A percentile compares a stretch with the other conserved stretches of the same genome.
Evolutionary conservation across 23 tunicate genomes (phyloP).

Genomic region (Aplidium turbinatum): DNA sequence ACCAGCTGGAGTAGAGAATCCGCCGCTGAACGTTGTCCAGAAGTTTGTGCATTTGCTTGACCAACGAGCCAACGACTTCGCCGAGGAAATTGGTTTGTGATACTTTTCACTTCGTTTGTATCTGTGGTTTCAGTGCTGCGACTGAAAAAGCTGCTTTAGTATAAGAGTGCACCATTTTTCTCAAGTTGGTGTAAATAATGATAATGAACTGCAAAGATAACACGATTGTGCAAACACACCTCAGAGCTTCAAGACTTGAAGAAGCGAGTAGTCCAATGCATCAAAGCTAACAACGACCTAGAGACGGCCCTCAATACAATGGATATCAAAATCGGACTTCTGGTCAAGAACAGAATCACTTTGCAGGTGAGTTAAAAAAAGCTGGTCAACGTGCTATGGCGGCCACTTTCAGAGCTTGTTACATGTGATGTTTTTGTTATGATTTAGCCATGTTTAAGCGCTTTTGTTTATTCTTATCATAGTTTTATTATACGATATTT

Average conservation of each 20-base stretch:
- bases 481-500: too few species aligned
- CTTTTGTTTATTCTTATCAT: too few species aligned
- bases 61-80: conserved; percentile 89
- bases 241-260: conserved; percentile 81
- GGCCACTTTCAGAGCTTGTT: too few species aligned
- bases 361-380: conserved; percentile 86
- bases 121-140: too few species aligned
- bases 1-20: conserved; percentile 92
- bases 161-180: too few species aligned
- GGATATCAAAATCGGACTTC: conserved; percentile 97
- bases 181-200: too few species aligned
- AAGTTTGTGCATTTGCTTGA: conserved; percentile 92
- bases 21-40: conserved; percentile 88
- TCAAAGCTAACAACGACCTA: conserved; percentile 84
- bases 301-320: conserved; percentile 89
- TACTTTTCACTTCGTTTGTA: too few species aligned
- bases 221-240: not conserved
- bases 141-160: too few species aligned
- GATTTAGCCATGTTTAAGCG: too few species aligned
- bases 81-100: conserved; percentile 85
- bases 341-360: conserved; percentile 95
- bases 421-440: too few species aligned
- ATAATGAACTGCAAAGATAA: too few species aligned
- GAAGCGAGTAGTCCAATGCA: conserved; percentile 78
- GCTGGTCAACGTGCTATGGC: too few species aligned